Conservation (phyloP, 2,113 vertebrate species). For the Platycercus adscitus region DNA sequence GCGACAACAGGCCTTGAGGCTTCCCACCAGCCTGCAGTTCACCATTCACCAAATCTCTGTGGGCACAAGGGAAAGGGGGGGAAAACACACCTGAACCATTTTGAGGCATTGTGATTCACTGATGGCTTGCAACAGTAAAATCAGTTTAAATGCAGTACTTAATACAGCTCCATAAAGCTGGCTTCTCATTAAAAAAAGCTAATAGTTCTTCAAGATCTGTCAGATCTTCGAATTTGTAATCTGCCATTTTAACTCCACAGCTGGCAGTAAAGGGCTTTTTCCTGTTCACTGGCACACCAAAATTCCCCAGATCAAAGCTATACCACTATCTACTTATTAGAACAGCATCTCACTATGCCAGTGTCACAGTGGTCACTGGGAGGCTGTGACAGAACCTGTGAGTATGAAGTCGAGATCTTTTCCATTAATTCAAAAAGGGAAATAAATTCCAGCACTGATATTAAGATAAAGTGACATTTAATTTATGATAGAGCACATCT, state of each 20-base stretch:
- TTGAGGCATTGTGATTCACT: background rate
- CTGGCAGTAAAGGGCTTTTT: background rate
- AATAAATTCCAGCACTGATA: background rate
- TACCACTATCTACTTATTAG: background rate
- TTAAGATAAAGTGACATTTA: background rate
- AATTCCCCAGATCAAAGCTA: background rate
- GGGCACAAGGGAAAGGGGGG: background rate
- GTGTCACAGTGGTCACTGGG: background rate
- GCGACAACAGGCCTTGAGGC: background rate
- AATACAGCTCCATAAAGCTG: background rate
- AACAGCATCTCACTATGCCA: background rate
- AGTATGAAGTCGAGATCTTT: background rate
- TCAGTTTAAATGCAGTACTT: background rate
- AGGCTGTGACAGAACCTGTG: background rate
- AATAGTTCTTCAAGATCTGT: background rate
- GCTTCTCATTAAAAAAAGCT: background rate
- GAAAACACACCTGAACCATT: background rate
- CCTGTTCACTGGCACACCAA: background rate
- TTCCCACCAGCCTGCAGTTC: background rate
- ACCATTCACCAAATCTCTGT: background rate
- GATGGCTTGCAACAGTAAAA: background rate
- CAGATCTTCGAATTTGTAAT: background rate
- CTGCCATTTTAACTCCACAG: background rate
- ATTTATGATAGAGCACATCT: background rate
- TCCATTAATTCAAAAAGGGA: background rate